These are phyloP conservation scores for Dioctria rufipes DNA, from an alignment of 2,888 invertebrate genomes.

Conservation along the genomic window DNA sequence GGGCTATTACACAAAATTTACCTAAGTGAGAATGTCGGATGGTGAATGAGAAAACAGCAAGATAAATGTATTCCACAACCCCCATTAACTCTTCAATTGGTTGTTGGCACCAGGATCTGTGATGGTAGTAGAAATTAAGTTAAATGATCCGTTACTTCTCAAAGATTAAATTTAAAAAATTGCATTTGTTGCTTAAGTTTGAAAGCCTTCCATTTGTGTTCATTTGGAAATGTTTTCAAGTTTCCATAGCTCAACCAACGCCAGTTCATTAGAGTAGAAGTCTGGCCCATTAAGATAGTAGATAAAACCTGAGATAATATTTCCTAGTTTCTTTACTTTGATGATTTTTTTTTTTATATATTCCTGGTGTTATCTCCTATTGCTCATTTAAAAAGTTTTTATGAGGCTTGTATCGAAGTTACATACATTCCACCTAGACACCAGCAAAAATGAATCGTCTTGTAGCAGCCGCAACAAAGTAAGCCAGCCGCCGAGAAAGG, in stretches of 20 bases:
- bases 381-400: too few species aligned
- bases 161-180: background rate
- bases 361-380: too few species aligned
- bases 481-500: too few species aligned
- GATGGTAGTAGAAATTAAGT: background rate
- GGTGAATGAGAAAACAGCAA: conserved; percentile 27
- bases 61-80: conserved; percentile 31
- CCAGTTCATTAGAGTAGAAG: too few species aligned
- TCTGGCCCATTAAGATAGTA: too few species aligned
- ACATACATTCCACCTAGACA: too few species aligned
- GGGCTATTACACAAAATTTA: conserved; percentile 30
- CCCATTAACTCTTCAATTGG: conserved; percentile 36
- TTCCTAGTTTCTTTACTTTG: too few species aligned
- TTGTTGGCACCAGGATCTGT: background rate
- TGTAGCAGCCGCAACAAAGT: too few species aligned
- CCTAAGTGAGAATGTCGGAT: background rate
- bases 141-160: background rate
- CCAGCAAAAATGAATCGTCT: too few species aligned
- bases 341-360: too few species aligned
- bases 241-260: background rate
- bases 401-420: too few species aligned
- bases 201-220: background rate
- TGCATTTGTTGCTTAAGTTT: background rate
- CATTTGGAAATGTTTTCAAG: background rate
- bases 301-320: too few species aligned